phyloP scores from a whole-genome alignment of 2,113 vertebrate species.

The Corythaeola cristata region DNA sequence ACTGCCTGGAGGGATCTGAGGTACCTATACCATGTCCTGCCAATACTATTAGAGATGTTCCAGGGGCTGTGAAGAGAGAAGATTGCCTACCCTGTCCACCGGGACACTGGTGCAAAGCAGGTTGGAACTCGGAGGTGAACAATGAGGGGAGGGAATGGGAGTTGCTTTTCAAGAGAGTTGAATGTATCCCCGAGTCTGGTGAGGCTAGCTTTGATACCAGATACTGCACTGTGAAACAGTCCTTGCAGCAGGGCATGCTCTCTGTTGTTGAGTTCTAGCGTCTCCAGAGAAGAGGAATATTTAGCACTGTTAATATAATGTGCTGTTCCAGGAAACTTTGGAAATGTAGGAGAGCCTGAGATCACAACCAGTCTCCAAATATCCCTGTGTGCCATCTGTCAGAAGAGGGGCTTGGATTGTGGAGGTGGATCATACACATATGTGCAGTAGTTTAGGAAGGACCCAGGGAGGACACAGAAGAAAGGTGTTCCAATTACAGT shows the following conservation, averaged over 20 bases:
- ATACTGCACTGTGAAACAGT: rapidly evolving
- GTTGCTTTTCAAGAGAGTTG: neutral
- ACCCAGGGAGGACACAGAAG: neutral
- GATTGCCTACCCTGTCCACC: constrained; percentile 87
- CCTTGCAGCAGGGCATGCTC: neutral
- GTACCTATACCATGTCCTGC: constrained; percentile 78
- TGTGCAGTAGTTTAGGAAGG: neutral
- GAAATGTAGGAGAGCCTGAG: neutral
- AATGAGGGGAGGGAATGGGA: neutral
- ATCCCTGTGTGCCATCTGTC: neutral
- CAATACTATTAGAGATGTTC: constrained; percentile 75
- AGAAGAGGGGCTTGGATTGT: neutral
- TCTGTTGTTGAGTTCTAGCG: neutral
- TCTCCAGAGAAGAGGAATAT: neutral
- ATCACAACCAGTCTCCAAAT: neutral
- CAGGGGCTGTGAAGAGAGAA: constrained; percentile 76
- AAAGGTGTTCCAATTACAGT: neutral
- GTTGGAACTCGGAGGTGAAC: constrained; percentile 16
- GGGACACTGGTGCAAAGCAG: constrained; percentile 84
- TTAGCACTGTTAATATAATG: too few species aligned
- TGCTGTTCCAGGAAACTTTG: neutral
- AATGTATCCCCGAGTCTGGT: too few species aligned
- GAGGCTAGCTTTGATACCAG: neutral
- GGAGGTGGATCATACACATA: neutral
- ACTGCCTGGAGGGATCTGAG: constrained; percentile 83